Conservation (phyloP, 2,797 vertebrate species). For the Poeciliopsis infans region DNA sequence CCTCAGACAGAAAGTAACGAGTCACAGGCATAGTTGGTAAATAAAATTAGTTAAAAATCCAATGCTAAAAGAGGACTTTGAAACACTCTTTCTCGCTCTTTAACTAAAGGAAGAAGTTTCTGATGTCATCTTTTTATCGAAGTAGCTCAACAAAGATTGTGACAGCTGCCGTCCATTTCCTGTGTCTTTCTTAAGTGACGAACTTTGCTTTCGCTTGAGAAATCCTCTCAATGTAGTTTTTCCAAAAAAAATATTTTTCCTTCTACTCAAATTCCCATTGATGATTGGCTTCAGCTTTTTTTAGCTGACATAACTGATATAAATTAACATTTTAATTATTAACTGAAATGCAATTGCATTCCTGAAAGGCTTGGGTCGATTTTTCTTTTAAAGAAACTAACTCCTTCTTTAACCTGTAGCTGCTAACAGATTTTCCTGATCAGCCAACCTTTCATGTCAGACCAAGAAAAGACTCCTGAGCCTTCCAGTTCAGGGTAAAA, state of each 20-base stretch:
- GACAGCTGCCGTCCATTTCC: not conserved
- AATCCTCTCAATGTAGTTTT: not conserved
- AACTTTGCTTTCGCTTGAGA: not conserved
- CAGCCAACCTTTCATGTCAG: constrained; percentile 38
- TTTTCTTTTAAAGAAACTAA: constrained; percentile 29
- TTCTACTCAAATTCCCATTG: not conserved
- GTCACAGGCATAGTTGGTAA: not conserved
- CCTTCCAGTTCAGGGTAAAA: constrained; percentile 28
- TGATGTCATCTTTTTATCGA: not conserved
- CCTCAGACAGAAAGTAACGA: not conserved
- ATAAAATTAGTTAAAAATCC: not conserved
- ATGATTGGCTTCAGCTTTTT: not conserved
- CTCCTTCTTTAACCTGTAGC: constrained; percentile 29
- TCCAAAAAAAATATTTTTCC: not conserved
- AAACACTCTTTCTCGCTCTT: not conserved
- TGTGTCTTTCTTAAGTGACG: not conserved
- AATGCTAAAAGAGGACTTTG: not conserved
- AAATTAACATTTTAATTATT: not conserved
- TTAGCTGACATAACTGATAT: not conserved
- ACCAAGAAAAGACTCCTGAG: constrained; percentile 26
- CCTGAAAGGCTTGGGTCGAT: constrained; percentile 28
- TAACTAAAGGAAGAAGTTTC: not conserved
- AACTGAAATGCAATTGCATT: not conserved
- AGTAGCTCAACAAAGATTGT: not conserved
- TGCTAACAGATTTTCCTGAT: constrained; percentile 43